A percentile compares a stretch with the other conserved stretches of the same genome.
Evolutionary conservation across 2,113 vertebrate genomes (phyloP).

Genomic region (Fukomys damarensis): DNA sequence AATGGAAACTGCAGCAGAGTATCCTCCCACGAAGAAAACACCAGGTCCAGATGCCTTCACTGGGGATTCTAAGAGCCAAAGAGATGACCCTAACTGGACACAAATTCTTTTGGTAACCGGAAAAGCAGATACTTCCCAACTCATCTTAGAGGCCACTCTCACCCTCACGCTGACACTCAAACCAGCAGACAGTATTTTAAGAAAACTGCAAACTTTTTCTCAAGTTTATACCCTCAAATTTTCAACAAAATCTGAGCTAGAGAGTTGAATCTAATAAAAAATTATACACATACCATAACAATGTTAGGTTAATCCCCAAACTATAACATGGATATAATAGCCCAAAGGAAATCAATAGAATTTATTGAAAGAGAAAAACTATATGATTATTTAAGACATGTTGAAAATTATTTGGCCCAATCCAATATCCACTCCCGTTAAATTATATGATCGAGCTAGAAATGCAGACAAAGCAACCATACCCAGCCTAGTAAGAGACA

Average conservation of each 20-base stretch:
- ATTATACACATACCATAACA: not conserved
- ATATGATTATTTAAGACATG: not conserved
- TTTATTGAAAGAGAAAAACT: not conserved
- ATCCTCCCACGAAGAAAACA: not conserved
- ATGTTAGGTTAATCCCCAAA: not conserved
- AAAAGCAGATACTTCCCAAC: not conserved
- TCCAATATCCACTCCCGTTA: not conserved
- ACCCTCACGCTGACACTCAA: not conserved
- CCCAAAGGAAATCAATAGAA: not conserved
- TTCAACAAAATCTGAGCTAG: not conserved
- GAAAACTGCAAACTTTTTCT: not conserved
- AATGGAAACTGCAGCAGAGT: not conserved
- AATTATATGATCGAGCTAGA: not conserved
- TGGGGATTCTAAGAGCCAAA: not conserved
- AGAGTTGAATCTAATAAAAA: not conserved
- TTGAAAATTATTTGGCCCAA: not conserved
- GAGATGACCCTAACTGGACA: not conserved
- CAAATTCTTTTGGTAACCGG: not conserved
- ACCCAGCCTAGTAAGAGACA: not conserved
- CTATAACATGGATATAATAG: not conserved
- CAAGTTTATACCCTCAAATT: not conserved
- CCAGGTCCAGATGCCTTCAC: not conserved
- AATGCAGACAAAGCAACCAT: not conserved
- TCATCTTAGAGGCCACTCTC: not conserved
- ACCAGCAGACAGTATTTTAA: not conserved